These are phyloP conservation scores for Drosophila repletoides DNA, from an alignment of 1,140 invertebrate species.

Conservation along the genomic window DNA sequence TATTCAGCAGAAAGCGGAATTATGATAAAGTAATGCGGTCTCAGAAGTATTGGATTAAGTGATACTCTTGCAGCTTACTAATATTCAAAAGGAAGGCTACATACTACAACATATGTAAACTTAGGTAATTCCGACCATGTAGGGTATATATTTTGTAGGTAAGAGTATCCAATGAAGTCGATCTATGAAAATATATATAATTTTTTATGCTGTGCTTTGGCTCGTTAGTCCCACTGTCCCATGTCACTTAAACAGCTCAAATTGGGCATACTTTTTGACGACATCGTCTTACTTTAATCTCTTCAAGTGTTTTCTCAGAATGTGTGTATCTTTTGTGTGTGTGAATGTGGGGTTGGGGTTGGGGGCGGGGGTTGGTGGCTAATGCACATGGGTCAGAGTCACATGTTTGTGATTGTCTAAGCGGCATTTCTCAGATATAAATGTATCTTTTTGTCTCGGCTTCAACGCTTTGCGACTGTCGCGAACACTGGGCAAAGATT, in stretches of 20 bases:
- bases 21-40: no score
- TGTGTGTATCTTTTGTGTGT: constrained; percentile 7
- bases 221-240: constrained; percentile 38
- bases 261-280: constrained; percentile 49
- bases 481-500: constrained; percentile 29
- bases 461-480: constrained; percentile 9
- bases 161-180: no score
- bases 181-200: no score
- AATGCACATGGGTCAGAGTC: constrained; percentile 45
- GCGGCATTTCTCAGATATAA: constrained; percentile 46
- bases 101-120: no score
- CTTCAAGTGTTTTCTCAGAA: constrained; percentile 41
- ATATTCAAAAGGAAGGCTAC: no score
- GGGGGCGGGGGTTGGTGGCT: constrained; percentile 20
- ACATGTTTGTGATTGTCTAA: constrained; percentile 47
- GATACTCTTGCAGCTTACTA: no score
- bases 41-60: no score
- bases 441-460: constrained; percentile 16
- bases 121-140: no score
- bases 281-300: constrained; percentile 64
- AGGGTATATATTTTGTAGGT: no score
- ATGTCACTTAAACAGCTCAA: constrained; percentile 68
- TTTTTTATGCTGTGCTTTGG: no score
- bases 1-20: background rate
- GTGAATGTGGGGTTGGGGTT: background rate